Conservation (phyloP, 2,113 vertebrate species). For the Nematolebias whitei region DNA sequence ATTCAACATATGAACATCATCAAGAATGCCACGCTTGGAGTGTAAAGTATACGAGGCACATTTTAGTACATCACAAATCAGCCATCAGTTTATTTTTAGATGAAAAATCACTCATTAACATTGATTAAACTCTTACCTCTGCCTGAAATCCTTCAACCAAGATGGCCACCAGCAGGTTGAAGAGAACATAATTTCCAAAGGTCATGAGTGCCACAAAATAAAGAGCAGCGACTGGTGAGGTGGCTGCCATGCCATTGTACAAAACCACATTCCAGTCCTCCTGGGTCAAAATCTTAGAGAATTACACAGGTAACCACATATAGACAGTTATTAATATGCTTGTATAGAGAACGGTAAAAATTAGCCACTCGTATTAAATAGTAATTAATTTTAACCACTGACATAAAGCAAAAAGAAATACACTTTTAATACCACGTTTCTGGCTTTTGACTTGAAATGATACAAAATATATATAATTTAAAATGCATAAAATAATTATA, state of each 20-base stretch:
- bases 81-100: too few species aligned
- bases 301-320: background rate
- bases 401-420: too few species aligned
- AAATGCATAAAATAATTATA: too few species aligned
- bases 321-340: slow-evolving; percentile 18
- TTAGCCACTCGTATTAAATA: too few species aligned
- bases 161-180: slow-evolving; percentile 96
- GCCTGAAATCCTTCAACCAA: slow-evolving; percentile 97
- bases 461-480: too few species aligned
- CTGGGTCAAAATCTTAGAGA: slow-evolving; percentile 90
- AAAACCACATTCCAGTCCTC: slow-evolving; percentile 97
- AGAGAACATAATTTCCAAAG: slow-evolving; percentile 96
- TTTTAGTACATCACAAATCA: too few species aligned
- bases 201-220: slow-evolving; percentile 98
- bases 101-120: background rate
- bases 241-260: slow-evolving; percentile 95
- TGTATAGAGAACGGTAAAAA: background rate
- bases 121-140: slow-evolving; percentile 80
- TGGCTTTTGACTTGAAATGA: too few species aligned
- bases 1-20: too few species aligned
- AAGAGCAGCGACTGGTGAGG: slow-evolving; percentile 91
- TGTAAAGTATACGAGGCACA: too few species aligned
- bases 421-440: too few species aligned
- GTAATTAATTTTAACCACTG: too few species aligned
- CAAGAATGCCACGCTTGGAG: too few species aligned